These are phyloP conservation scores for Xerus inauris DNA, from an alignment of 2,113 vertebrate species.

Conservation along the genomic window DNA sequence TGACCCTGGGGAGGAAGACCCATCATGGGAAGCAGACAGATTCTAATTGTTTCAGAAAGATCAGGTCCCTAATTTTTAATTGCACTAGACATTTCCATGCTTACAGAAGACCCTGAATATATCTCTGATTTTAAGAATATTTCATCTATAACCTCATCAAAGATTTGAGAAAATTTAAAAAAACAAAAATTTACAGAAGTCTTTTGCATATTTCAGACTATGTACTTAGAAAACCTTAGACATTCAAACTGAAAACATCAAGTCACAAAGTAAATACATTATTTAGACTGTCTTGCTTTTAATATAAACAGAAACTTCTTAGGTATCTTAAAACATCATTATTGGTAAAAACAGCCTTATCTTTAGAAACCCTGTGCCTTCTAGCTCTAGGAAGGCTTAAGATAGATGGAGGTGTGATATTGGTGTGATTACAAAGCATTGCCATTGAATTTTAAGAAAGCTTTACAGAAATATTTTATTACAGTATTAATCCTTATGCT, in stretches of 20 bases:
- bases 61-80: background rate
- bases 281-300: background rate
- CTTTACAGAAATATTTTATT: background rate
- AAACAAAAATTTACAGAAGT: background rate
- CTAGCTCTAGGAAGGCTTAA: background rate
- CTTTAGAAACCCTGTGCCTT: background rate
- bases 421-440: background rate
- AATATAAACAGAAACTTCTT: background rate
- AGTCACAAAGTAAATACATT: background rate
- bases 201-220: background rate
- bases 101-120: background rate
- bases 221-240: background rate
- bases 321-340: background rate
- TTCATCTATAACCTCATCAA: background rate
- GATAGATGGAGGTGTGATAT: background rate
- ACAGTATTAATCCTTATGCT: background rate
- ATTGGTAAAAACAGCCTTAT: background rate
- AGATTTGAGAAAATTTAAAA: background rate
- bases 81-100: background rate
- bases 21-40: background rate
- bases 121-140: background rate
- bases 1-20: background rate
- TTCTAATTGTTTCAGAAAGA: background rate
- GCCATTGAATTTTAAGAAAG: background rate
- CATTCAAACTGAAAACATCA: background rate